Evolutionary conservation across 2,888 invertebrate species (phyloP).

Genomic region (Orchestes rusci): DNA sequence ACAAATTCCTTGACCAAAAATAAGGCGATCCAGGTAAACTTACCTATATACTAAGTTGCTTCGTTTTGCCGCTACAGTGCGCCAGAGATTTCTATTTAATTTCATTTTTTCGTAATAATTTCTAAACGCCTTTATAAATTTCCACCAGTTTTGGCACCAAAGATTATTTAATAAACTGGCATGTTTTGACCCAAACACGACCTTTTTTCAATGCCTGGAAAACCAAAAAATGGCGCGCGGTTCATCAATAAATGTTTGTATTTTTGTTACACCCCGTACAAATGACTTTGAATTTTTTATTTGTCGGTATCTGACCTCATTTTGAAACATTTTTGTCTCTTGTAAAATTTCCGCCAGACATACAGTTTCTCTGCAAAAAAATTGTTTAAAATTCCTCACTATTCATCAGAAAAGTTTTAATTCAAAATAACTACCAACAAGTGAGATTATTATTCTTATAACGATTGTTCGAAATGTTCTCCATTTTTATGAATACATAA

Average conservation of each 20-base stretch:
- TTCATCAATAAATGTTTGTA: neutral
- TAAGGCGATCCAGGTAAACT: neutral
- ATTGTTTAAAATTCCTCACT: neutral
- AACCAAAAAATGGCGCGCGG: neutral
- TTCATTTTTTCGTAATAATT: neutral
- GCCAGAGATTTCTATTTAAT: neutral
- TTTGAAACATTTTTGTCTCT: neutral
- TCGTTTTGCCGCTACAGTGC: neutral
- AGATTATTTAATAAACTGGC: neutral
- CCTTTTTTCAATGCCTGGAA: neutral
- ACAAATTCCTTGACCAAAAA: neutral
- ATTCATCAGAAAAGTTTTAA: neutral
- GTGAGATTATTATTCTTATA: neutral
- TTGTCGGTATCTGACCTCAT: neutral
- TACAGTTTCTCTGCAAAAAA: neutral
- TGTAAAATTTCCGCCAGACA: too few relatives aligned
- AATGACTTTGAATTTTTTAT: neutral
- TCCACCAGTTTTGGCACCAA: neutral
- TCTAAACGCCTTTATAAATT: neutral
- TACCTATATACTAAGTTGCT: neutral
- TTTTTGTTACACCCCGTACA: neutral
- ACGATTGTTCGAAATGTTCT: neutral
- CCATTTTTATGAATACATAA: neutral
- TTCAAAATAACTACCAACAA: neutral
- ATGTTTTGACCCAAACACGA: neutral